Evolutionary conservation across 2,113 vertebrate genomes (phyloP).

Genomic region (Herpailurus yagouaroundi): DNA sequence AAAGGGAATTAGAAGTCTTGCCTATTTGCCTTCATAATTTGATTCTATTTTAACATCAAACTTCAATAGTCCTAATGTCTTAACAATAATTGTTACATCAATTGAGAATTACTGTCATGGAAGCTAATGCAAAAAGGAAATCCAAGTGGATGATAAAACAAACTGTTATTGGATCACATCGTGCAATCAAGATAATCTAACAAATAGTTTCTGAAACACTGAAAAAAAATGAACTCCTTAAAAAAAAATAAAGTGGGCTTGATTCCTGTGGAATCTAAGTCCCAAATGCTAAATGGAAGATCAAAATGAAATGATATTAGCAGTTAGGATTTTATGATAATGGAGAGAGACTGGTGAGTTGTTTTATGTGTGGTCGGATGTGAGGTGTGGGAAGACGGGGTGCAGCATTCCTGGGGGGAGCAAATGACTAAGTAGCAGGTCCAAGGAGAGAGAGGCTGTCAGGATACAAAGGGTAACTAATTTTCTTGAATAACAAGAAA

Average conservation of each 20-base stretch:
- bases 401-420: not conserved
- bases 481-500: not conserved
- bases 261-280: not conserved
- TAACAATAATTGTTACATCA: not conserved
- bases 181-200: not conserved
- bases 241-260: not conserved
- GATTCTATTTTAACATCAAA: not conserved
- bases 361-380: not conserved
- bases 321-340: not conserved
- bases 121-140: not conserved
- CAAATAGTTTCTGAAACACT: not conserved
- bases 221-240: not conserved
- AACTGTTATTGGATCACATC: not conserved
- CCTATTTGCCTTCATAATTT: not conserved
- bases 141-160: not conserved
- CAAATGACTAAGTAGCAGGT: not conserved
- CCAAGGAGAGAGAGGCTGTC: not conserved
- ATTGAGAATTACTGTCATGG: not conserved
- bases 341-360: not conserved
- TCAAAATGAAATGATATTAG: constrained; percentile 4
- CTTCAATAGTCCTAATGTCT: not conserved
- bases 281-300: not conserved
- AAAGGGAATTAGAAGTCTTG: not conserved
- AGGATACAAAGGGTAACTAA: not conserved
- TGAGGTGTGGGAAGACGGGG: not conserved